phyloP scores from a whole-genome alignment of 2,888 invertebrate genomes.

The Rhorus exstirpatorius region DNA sequence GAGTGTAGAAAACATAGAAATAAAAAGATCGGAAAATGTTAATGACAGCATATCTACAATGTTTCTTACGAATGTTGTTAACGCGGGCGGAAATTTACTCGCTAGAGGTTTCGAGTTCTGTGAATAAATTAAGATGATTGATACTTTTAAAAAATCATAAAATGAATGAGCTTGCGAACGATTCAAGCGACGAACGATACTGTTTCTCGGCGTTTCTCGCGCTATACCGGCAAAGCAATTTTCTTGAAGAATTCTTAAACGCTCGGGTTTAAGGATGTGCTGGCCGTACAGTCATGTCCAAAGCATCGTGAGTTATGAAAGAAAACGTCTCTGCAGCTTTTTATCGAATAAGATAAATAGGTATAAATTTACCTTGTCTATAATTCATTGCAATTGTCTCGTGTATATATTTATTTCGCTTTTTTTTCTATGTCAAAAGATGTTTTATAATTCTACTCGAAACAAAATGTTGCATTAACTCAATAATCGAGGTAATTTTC shows the following conservation, averaged over 20 bases:
- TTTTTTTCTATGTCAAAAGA: too few species aligned
- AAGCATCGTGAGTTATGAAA: too few species aligned
- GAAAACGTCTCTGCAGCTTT: too few species aligned
- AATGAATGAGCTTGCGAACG: constrained; percentile 64
- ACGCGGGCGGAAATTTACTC: constrained; percentile 15
- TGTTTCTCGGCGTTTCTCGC: constrained; percentile 24
- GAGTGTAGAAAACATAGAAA: constrained; percentile 12
- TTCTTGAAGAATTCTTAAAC: constrained; percentile 50
- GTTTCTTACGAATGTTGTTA: constrained; percentile 30
- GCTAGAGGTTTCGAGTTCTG: constrained; percentile 25
- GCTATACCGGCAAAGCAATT: constrained; percentile 51
- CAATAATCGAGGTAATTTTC: too few species aligned
- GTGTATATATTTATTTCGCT: too few species aligned
- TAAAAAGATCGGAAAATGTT: constrained; percentile 39
- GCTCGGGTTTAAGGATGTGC: constrained; percentile 33
- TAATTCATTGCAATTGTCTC: too few species aligned
- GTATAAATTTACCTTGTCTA: too few species aligned
- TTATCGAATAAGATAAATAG: too few species aligned
- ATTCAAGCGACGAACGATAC: constrained; percentile 30
- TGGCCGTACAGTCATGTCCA: constrained; percentile 25
- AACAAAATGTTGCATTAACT: too few species aligned
- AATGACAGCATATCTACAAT: constrained; percentile 14
- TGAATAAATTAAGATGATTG: constrained; percentile 52
- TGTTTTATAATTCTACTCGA: too few species aligned
- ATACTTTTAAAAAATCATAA: constrained; percentile 51